Evolutionary conservation across 1,140 invertebrate species (phyloP).

Genomic region (Drosophila lowei): DNA sequence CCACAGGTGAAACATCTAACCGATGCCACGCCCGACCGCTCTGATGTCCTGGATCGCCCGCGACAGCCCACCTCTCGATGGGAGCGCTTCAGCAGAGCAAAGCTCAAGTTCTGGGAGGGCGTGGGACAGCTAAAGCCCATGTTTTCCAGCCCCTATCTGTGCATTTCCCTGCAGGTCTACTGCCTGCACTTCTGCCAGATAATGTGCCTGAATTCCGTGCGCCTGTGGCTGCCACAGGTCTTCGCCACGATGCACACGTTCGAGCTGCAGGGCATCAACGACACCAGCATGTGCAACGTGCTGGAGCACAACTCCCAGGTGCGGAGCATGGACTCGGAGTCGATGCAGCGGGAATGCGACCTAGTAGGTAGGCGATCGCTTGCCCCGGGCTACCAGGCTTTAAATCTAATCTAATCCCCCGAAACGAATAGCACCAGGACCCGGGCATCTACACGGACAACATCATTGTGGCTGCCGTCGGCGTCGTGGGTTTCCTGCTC

Average conservation of each 20-base stretch:
- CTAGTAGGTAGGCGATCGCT: slow-evolving; percentile 63
- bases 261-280: slow-evolving; percentile 82
- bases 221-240: slow-evolving; percentile 85
- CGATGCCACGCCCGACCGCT: slow-evolving; percentile 42
- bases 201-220: slow-evolving; percentile 66
- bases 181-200: slow-evolving; percentile 68
- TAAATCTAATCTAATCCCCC: slow-evolving; percentile 59
- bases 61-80: neutral
- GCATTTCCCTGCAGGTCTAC: slow-evolving; percentile 51
- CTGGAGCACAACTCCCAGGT: slow-evolving; percentile 34
- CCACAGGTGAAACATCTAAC: slow-evolving; percentile 51
- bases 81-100: slow-evolving; percentile 22
- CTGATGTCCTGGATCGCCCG: neutral
- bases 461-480: slow-evolving; percentile 54
- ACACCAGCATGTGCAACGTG: slow-evolving; percentile 83
- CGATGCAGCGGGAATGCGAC: slow-evolving; percentile 46
- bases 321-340: neutral
- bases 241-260: slow-evolving; percentile 84
- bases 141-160: slow-evolving; percentile 56
- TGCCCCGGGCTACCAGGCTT: slow-evolving; percentile 22
- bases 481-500: slow-evolving; percentile 47
- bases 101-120: slow-evolving; percentile 35
- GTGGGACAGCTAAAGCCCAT: slow-evolving; percentile 61
- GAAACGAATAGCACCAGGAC: slow-evolving; percentile 33
- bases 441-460: slow-evolving; percentile 50